Conservation (phyloP, 2,113 vertebrate genomes). For the Nipponia nippon region DNA sequence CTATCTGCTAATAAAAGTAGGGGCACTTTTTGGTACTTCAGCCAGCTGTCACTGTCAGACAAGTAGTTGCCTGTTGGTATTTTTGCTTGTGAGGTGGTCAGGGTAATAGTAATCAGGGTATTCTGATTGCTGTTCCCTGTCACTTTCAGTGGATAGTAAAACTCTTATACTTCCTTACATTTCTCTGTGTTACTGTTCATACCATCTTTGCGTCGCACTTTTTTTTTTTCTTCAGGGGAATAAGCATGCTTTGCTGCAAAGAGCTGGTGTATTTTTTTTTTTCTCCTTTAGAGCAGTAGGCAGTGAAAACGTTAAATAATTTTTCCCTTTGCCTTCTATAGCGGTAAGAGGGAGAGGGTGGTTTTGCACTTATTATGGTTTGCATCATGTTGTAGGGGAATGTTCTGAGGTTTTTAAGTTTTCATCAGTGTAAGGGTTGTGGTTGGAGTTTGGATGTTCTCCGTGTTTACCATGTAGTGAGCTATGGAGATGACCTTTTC, state of each 20-base stretch:
- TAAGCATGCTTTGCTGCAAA: background rate
- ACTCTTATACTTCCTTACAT: background rate
- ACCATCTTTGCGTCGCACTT: background rate
- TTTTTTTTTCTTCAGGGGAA: background rate
- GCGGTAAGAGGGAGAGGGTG: background rate
- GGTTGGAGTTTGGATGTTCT: conserved; percentile 33
- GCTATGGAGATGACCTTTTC: conserved; percentile 61
- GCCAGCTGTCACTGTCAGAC: conserved; percentile 62
- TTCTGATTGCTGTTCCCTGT: background rate
- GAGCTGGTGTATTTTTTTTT: background rate
- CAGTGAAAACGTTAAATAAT: background rate
- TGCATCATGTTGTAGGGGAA: conserved; percentile 22
- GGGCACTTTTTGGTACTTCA: conserved; percentile 34
- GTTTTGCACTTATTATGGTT: background rate
- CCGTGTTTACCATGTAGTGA: conserved; percentile 39
- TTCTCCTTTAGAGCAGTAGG: background rate
- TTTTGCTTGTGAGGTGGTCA: background rate
- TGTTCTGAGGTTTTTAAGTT: conserved; percentile 54
- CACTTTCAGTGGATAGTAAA: background rate
- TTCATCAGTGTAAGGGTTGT: conserved; percentile 25
- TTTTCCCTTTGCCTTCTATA: background rate
- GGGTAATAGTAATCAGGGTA: background rate
- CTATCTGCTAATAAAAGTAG: conserved; percentile 49
- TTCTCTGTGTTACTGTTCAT: background rate
- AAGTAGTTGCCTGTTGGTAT: conserved; percentile 15